phyloP scores from a whole-genome alignment of 2,113 vertebrate species.

The Lepisosteus oculatus region DNA sequence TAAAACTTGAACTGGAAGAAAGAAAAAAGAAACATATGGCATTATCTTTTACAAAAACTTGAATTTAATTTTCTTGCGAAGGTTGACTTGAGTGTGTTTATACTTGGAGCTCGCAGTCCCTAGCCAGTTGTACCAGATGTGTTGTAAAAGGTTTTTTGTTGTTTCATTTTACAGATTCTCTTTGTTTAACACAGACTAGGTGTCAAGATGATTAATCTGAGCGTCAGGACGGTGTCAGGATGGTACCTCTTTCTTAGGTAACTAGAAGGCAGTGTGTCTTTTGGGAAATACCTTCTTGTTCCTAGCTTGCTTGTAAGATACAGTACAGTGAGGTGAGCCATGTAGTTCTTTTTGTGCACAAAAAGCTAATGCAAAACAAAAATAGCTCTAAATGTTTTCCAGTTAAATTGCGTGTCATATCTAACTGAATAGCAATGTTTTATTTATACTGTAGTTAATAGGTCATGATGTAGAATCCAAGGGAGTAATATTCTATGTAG shows the following conservation, averaged over 20 bases:
- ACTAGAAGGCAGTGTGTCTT: slow-evolving; percentile 15
- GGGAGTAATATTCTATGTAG: not conserved
- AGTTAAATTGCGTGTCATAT: slow-evolving; percentile 55
- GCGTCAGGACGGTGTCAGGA: slow-evolving; percentile 9
- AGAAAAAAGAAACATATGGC: slow-evolving; percentile 8
- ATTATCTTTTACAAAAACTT: slow-evolving; percentile 3
- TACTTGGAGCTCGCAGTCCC: not conserved
- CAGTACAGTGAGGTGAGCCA: slow-evolving; percentile 32
- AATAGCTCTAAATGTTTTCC: slow-evolving; percentile 52
- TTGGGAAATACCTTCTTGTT: slow-evolving; percentile 17
- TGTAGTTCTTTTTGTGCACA: slow-evolving; percentile 31
- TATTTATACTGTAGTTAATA: slow-evolving; percentile 55
- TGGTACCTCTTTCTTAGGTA: slow-evolving; percentile 9
- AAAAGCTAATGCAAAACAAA: slow-evolving; percentile 53
- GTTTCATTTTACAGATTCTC: slow-evolving; percentile 8
- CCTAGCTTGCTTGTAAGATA: slow-evolving; percentile 25
- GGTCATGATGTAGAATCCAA: slow-evolving; percentile 17
- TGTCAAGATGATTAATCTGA: slow-evolving; percentile 27
- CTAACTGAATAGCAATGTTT: slow-evolving; percentile 64
- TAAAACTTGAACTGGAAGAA: too few relatives aligned
- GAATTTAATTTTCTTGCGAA: slow-evolving; percentile 2
- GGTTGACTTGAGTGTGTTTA: not conserved
- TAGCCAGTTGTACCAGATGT: slow-evolving; percentile 15
- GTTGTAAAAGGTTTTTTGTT: not conserved
- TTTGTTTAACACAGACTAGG: slow-evolving; percentile 21